Percentiles rank a stretch among this genome's conserved stretches.
Conservation (phyloP, 2,113 vertebrate genomes). For the Miniopterus natalensis region DNA sequence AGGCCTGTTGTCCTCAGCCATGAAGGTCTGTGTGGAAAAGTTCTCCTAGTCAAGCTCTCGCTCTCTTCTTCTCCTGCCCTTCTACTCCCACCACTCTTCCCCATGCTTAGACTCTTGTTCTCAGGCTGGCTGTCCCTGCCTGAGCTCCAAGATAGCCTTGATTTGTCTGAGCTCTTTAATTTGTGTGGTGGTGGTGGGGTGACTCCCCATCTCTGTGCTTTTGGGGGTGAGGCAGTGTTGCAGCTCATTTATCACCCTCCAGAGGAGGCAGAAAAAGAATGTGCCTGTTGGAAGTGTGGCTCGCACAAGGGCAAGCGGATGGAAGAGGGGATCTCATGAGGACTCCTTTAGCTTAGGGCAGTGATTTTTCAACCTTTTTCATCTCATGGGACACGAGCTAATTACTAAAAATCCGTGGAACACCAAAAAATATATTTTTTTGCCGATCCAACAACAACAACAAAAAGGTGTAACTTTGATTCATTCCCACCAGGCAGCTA, state of each 20-base stretch:
- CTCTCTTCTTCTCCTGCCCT: not conserved
- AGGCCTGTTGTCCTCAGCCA: conserved; percentile 54
- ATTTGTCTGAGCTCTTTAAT: not conserved
- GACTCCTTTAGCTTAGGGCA: not conserved
- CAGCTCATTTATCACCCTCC: not conserved
- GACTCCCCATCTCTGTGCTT: not conserved
- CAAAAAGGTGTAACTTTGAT: not conserved
- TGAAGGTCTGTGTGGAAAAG: not conserved
- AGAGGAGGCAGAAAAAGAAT: not conserved
- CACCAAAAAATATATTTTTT: not conserved
- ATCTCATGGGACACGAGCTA: not conserved
- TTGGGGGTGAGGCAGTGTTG: not conserved
- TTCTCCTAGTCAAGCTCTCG: not conserved
- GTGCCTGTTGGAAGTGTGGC: accelerated
- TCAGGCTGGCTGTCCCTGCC: not conserved
- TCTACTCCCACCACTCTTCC: no score
- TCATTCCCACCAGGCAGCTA: not conserved
- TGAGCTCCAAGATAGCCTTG: not conserved
- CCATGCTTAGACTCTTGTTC: not conserved
- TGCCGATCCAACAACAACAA: not conserved
- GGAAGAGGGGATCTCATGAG: not conserved
- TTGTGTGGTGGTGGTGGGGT: not conserved
- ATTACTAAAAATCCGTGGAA: not conserved
- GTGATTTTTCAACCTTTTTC: not conserved
- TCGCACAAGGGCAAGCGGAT: not conserved